These are phyloP conservation scores for Odontomyia ornata DNA, from an alignment of 2,888 invertebrate genomes.

Conservation along the genomic window DNA sequence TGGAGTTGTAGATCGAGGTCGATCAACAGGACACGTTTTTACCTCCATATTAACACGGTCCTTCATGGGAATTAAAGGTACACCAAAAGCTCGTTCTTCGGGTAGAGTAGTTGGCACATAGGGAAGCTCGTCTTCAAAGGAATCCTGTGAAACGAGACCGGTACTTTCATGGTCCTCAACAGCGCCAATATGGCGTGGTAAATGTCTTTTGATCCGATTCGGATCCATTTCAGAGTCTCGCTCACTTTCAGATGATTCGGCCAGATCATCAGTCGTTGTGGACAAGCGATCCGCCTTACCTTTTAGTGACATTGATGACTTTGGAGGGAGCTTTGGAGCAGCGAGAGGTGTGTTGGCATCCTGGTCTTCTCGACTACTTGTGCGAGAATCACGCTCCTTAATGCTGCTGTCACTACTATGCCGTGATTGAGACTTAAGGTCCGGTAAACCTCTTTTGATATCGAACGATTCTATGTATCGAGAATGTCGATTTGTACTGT, in stretches of 20 bases:
- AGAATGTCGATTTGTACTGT: slow-evolving; percentile 59
- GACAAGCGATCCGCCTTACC: slow-evolving; percentile 54
- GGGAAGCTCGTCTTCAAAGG: slow-evolving; percentile 86
- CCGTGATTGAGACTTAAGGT: slow-evolving; percentile 47
- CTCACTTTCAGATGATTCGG: slow-evolving; percentile 76
- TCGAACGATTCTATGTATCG: slow-evolving; percentile 63
- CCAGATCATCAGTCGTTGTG: slow-evolving; percentile 65
- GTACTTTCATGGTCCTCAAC: slow-evolving; percentile 76
- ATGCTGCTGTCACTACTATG: slow-evolving; percentile 50
- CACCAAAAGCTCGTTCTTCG: slow-evolving; percentile 80
- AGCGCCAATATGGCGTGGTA: slow-evolving; percentile 67
- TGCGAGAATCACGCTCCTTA: slow-evolving; percentile 48
- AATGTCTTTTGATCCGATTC: slow-evolving; percentile 59
- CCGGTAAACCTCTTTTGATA: slow-evolving; percentile 61
- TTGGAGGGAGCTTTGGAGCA: slow-evolving; percentile 36
- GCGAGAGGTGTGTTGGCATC: slow-evolving; percentile 28
- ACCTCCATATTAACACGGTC: slow-evolving; percentile 71
- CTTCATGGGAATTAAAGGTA: slow-evolving; percentile 83
- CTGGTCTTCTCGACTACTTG: slow-evolving; percentile 46
- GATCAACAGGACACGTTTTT: slow-evolving; percentile 76
- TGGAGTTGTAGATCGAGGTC: slow-evolving; percentile 79
- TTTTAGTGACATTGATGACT: slow-evolving; percentile 6
- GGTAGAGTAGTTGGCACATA: slow-evolving; percentile 91
- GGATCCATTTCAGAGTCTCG: slow-evolving; percentile 70
- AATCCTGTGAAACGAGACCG: slow-evolving; percentile 81